A percentile compares a stretch with the other conserved stretches of the same genome.
phyloP scores from a whole-genome alignment of 2,113 vertebrate genomes.

The Pteropus alecto region DNA sequence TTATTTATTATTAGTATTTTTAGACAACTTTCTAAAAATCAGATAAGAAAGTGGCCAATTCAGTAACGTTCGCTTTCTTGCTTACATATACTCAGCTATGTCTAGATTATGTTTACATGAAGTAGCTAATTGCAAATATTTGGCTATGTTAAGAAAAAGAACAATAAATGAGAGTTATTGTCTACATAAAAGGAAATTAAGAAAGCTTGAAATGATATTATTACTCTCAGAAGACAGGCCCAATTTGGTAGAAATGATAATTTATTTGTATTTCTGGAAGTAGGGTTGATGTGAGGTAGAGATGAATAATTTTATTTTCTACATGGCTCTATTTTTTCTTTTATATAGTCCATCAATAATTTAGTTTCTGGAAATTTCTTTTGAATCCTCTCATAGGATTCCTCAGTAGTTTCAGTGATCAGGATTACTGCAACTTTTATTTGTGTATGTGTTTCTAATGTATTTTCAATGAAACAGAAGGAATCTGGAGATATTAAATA shows the following conservation, averaged over 20 bases:
- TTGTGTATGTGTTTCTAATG: neutral
- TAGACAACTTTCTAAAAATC: neutral
- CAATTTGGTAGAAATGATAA: neutral
- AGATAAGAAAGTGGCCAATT: neutral
- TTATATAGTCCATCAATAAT: neutral
- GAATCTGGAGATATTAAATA: neutral
- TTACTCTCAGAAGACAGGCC: neutral
- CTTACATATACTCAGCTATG: neutral
- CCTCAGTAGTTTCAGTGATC: neutral
- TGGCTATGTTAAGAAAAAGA: neutral
- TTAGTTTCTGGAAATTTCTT: neutral
- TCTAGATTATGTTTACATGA: neutral
- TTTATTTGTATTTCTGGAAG: neutral
- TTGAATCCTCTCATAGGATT: neutral
- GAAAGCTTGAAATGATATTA: neutral
- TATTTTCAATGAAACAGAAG: neutral
- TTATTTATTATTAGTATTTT: neutral
- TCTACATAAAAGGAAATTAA: neutral
- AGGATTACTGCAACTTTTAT: neutral
- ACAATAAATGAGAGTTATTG: neutral
- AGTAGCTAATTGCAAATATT: neutral
- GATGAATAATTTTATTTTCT: neutral
- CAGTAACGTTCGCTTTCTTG: neutral
- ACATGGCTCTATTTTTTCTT: neutral
- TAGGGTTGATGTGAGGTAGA: fast-evolving